Evolutionary conservation across 1,140 invertebrate genomes (phyloP).

Genomic region (Helicoverpa zea): DNA sequence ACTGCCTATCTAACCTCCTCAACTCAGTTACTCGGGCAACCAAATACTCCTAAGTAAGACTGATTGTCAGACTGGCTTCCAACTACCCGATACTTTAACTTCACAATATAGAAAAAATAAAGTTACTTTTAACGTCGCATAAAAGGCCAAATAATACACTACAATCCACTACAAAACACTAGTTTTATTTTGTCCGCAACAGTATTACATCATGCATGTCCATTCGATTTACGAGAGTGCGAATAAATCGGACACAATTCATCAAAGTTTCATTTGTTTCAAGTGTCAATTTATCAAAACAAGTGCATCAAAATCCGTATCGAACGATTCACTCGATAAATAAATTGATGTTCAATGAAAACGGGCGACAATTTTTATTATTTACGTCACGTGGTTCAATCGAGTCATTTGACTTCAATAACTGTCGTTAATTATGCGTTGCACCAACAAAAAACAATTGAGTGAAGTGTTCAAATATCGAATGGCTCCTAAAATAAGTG

Average conservation of each 20-base stretch:
- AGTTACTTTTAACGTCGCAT: too few relatives aligned
- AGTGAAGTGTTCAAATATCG: background rate
- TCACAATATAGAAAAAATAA: too few relatives aligned
- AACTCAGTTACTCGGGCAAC: too few relatives aligned
- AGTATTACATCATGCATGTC: background rate
- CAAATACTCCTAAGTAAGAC: too few relatives aligned
- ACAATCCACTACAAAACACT: too few relatives aligned
- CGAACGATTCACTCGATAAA: slow-evolving; percentile 14
- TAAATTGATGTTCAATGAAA: slow-evolving; percentile 18
- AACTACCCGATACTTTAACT: too few relatives aligned
- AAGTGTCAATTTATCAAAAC: slow-evolving; percentile 14
- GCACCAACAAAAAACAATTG: background rate
- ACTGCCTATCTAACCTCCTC: too few relatives aligned
- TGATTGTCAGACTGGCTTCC: too few relatives aligned
- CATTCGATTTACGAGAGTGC: background rate
- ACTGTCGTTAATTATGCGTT: background rate
- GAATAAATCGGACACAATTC: slow-evolving; percentile 3
- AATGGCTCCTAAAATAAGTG: background rate
- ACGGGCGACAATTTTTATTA: slow-evolving; percentile 1
- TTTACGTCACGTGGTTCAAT: slow-evolving; percentile 32
- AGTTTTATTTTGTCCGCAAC: too few relatives aligned
- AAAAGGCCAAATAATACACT: too few relatives aligned
- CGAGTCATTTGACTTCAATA: slow-evolving; percentile 29
- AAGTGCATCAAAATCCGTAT: slow-evolving; percentile 26
- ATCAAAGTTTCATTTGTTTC: slow-evolving; percentile 1